Percentiles rank a stretch among this genome's conserved stretches.
These are phyloP conservation scores for Diadegma fenestrale DNA, from an alignment of 2,888 invertebrate species.

Conservation along the genomic window DNA sequence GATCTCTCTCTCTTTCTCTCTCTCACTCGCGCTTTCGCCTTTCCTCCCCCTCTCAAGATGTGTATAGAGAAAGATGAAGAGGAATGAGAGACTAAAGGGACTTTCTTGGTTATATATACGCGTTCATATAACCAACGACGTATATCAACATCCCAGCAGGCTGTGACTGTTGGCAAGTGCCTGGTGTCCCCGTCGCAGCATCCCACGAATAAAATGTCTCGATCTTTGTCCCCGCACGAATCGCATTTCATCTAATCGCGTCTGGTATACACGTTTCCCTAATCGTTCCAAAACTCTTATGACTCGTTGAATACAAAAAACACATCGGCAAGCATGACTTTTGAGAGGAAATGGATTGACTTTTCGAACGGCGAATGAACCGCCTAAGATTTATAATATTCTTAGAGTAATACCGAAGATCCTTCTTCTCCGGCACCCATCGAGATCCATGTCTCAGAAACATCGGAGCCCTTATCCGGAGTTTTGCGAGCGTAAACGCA, in stretches of 20 bases:
- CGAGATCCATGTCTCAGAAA: constrained; percentile 55
- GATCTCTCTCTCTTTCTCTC: constrained; percentile 48
- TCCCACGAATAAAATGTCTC: constrained; percentile 35
- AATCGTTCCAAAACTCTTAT: neutral
- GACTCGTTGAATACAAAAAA: neutral
- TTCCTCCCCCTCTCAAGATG: constrained; percentile 45
- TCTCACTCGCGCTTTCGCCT: constrained; percentile 27
- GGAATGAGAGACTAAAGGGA: constrained; percentile 54
- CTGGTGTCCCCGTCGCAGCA: constrained; percentile 61
- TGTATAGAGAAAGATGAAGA: constrained; percentile 54
- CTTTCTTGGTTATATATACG: constrained; percentile 53
- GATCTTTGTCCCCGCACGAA: constrained; percentile 34
- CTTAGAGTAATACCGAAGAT: constrained; percentile 40
- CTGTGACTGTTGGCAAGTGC: constrained; percentile 59
- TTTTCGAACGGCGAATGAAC: neutral
- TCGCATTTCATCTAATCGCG: constrained; percentile 24
- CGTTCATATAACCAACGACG: constrained; percentile 69
- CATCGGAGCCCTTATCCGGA: constrained; percentile 50
- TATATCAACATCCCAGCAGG: constrained; percentile 72
- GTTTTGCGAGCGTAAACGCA: constrained; percentile 79
- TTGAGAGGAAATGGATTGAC: too few species aligned
- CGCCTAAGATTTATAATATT: constrained; percentile 39
- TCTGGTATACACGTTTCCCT: neutral
- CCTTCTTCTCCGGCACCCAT: constrained; percentile 8
- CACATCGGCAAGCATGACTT: too few species aligned